phyloP scores from a whole-genome alignment of 64 coral and sea anemone species.

The Hydrozoanthus tunicans region DNA sequence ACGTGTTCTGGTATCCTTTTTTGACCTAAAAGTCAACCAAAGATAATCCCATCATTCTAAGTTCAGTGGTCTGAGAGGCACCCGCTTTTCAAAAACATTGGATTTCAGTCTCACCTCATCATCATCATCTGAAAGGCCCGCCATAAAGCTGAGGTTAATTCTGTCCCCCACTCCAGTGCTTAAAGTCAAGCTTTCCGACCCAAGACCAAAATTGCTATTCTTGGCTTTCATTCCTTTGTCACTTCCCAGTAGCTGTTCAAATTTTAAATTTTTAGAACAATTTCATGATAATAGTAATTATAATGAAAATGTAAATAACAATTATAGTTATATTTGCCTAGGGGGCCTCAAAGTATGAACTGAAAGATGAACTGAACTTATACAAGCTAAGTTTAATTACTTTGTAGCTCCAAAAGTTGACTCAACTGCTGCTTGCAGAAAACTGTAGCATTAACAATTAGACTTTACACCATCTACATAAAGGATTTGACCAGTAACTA shows the following conservation, averaged over 20 bases:
- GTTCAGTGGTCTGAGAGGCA: background rate
- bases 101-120: slow-evolving; percentile 40
- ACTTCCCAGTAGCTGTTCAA: background rate
- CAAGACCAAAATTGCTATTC: slow-evolving; percentile 6
- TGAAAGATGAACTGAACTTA: too few relatives aligned
- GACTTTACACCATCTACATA: too few relatives aligned
- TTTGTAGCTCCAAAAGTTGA: too few relatives aligned
- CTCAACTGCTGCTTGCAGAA: too few relatives aligned
- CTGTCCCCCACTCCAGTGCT: slow-evolving; percentile 90
- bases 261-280: background rate
- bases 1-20: too few relatives aligned
- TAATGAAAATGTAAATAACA: background rate
- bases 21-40: too few relatives aligned
- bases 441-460: too few relatives aligned
- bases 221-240: slow-evolving; percentile 13
- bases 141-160: slow-evolving; percentile 88
- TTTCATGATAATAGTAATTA: background rate
- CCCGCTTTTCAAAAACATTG: background rate
- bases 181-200: slow-evolving; percentile 60
- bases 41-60: too few relatives aligned
- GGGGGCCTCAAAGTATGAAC: too few relatives aligned
- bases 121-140: slow-evolving; percentile 73
- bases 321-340: too few relatives aligned
- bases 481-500: too few relatives aligned
- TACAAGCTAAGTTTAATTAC: too few relatives aligned